These are phyloP conservation scores for Parus major DNA, from an alignment of 2,113 vertebrate genomes.

Conservation along the genomic window DNA sequence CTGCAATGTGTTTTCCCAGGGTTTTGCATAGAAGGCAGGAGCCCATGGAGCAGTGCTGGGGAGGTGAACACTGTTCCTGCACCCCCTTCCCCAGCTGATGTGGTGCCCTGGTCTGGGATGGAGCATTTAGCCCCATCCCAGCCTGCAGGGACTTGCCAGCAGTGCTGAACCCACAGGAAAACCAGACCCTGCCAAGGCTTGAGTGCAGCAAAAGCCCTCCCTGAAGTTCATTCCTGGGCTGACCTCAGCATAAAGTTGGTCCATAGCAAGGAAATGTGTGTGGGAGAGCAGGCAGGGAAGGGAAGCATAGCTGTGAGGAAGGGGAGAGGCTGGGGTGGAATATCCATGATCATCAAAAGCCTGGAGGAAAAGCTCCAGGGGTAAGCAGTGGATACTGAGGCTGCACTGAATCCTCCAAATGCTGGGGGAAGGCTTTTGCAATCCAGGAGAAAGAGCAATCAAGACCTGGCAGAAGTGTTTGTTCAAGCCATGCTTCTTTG, in stretches of 20 bases:
- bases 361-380: background rate
- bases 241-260: background rate
- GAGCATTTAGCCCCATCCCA: background rate
- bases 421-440: rapidly evolving
- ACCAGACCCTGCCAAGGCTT: background rate
- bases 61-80: background rate
- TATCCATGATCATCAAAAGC: background rate
- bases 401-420: background rate
- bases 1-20: background rate
- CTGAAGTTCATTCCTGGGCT: background rate
- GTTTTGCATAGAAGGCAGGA: background rate
- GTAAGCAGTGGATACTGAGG: background rate
- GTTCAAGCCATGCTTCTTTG: background rate
- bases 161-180: background rate
- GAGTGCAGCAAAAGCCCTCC: background rate
- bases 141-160: background rate
- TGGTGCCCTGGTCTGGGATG: background rate
- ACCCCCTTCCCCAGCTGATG: background rate
- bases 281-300: background rate
- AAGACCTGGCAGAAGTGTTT: background rate
- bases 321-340: background rate
- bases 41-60: background rate
- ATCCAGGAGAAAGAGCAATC: background rate
- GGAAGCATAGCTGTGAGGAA: background rate
- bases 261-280: background rate